Evolutionary conservation across 2,797 vertebrate genomes (phyloP).

Genomic region (Tadarida brasiliensis): DNA sequence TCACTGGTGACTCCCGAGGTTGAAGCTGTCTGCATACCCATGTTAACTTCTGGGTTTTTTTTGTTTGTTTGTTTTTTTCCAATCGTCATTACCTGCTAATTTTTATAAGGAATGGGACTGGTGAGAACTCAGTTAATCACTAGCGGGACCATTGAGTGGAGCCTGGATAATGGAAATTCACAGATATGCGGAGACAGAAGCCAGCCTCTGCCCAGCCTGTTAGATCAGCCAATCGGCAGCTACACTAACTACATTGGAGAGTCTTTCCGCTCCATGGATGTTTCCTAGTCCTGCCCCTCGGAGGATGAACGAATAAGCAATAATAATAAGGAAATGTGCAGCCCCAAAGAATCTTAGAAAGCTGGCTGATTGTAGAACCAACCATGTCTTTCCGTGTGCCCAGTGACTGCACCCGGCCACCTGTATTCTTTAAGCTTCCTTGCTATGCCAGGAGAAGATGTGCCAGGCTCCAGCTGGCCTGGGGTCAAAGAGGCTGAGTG

Average conservation of each 20-base stretch:
- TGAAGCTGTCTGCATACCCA: neutral
- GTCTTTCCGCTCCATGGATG: rapidly evolving
- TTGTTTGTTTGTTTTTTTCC: neutral
- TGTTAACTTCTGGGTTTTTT: neutral
- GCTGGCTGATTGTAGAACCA: rapidly evolving
- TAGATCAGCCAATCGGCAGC: neutral
- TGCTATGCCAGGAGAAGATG: neutral
- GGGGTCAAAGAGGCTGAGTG: neutral
- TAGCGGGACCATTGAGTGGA: neutral
- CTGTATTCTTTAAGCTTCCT: neutral
- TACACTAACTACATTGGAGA: neutral
- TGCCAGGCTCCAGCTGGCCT: neutral
- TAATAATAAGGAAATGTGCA: neutral
- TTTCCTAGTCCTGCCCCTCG: neutral
- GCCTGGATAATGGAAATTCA: neutral
- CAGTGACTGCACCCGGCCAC: neutral
- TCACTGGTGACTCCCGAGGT: neutral
- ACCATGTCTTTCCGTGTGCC: neutral
- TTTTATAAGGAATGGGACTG: neutral
- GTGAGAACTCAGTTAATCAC: neutral
- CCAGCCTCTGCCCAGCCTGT: neutral
- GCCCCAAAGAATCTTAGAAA: neutral
- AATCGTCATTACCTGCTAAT: neutral
- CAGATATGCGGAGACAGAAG: neutral
- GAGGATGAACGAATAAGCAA: neutral